Evolutionary conservation across 2,888 invertebrate species (phyloP), one percentile per base, ranked within the genome.

Genomic region (Cephus rjabovi): DNA sequence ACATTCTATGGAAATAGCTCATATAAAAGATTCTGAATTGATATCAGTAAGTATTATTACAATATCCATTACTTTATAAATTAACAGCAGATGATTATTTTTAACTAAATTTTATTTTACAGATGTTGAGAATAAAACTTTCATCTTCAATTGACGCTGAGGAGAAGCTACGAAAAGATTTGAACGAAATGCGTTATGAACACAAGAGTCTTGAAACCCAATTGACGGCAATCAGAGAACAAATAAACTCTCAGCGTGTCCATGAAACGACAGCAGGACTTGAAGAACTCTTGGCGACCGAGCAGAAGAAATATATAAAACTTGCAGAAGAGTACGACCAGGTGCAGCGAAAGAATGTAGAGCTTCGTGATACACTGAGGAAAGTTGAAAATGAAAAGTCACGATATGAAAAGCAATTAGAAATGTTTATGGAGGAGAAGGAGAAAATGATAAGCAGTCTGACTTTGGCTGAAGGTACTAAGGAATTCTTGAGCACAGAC

Each of bases 81-180:
- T 56, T 15, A 56, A 56, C 23, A 23, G 23, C 23, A 23, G 56
- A 56, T 56, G 23, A 23, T 56, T 56, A 23, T 23, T 56, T 56
- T 56, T 9, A 56, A 6, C 6, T 56, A 15, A 23, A 6, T 23
- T 56, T 9, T 56, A 56, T 56, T 23, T 56, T 56, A 9, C 23
- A 56, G 56, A 56, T 56, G 37, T 79, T 92, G 71, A 87, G 91
- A 74, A 84, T 86, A 35, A 88, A 91, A 74, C 79, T 96, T 9
- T 95, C 96, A 83, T 93, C 93, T 0, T 94, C 95, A 0, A 92
- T 96, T 88, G 93, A 94, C 73, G 93, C 94, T 1, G 95, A 96
- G 85, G 92, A 94, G 69, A 94, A 95, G 83, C 90, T 95, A 68
- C 94, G 95, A 83, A 93, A 93, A 75, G 90, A 94, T 11, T 91